Conservation (phyloP, 2,888 invertebrate species). For the Ceriagrion tenellum region DNA sequence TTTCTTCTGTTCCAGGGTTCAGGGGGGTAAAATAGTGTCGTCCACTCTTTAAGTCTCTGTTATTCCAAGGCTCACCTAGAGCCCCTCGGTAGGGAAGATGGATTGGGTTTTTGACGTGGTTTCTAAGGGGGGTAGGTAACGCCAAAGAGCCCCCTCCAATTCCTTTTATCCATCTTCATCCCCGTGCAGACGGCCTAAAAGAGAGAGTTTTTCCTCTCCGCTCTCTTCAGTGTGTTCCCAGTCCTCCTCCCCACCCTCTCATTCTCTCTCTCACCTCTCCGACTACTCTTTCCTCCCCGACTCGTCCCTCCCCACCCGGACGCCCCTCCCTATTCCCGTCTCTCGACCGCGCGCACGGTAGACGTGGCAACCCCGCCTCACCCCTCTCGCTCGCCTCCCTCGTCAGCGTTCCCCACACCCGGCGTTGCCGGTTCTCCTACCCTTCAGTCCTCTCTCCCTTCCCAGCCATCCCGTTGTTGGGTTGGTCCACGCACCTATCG, state of each 20-base stretch:
- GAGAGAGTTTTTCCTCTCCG: not conserved
- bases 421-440: constrained; percentile 60
- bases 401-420: constrained; percentile 49
- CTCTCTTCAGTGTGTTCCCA: not conserved
- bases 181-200: constrained; percentile 25
- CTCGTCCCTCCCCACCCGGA: not conserved
- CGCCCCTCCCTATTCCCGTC: constrained; percentile 24
- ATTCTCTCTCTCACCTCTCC: not conserved
- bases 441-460: constrained; percentile 46
- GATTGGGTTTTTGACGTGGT: not conserved
- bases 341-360: not conserved
- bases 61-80: not conserved
- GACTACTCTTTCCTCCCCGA: not conserved
- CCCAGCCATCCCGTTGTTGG: constrained; percentile 37
- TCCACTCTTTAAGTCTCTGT: too few relatives aligned
- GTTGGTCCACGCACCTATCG: constrained; percentile 60
- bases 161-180: constrained; percentile 33
- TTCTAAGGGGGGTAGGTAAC: not conserved
- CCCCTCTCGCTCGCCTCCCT: constrained; percentile 29
- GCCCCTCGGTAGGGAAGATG: not conserved
- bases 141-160: not conserved
- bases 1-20: too few relatives aligned
- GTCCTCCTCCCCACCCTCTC: not conserved
- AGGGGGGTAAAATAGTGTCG: too few relatives aligned
- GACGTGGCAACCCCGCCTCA: constrained; percentile 56